phyloP scores from a whole-genome alignment of 2,113 vertebrate species.

The Tachycineta bicolor region DNA sequence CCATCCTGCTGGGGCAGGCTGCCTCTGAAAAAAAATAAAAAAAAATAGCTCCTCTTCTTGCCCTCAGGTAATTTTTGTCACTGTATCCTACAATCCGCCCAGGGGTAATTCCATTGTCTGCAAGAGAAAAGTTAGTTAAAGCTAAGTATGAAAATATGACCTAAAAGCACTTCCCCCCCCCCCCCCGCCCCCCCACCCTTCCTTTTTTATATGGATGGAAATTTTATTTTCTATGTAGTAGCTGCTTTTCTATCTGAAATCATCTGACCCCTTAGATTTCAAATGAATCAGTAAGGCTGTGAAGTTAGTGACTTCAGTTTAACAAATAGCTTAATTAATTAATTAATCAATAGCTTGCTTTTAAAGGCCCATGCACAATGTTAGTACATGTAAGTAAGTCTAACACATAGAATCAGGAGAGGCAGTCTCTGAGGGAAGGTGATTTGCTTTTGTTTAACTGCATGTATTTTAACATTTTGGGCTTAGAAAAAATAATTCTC shows the following conservation, averaged over 20 bases:
- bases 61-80: background rate
- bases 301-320: background rate
- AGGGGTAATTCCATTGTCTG: background rate
- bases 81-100: background rate
- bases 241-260: background rate
- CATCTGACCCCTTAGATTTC: background rate
- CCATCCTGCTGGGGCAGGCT: slow-evolving; percentile 21
- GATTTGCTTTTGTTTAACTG: slow-evolving; percentile 29
- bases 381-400: background rate
- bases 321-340: background rate
- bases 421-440: background rate
- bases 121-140: background rate
- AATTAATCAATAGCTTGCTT: background rate
- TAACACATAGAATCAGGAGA: background rate
- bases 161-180: background rate
- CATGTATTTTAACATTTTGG: slow-evolving; percentile 30
- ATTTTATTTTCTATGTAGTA: background rate
- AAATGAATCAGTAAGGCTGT: background rate
- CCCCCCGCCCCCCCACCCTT: accelerated
- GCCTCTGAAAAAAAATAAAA: background rate
- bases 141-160: background rate
- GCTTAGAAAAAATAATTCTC: slow-evolving; percentile 1
- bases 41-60: background rate
- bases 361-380: background rate
- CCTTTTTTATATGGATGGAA: background rate